phyloP scores from a whole-genome alignment of 2,888 invertebrate genomes.

The Rhamnusium bicolor region DNA sequence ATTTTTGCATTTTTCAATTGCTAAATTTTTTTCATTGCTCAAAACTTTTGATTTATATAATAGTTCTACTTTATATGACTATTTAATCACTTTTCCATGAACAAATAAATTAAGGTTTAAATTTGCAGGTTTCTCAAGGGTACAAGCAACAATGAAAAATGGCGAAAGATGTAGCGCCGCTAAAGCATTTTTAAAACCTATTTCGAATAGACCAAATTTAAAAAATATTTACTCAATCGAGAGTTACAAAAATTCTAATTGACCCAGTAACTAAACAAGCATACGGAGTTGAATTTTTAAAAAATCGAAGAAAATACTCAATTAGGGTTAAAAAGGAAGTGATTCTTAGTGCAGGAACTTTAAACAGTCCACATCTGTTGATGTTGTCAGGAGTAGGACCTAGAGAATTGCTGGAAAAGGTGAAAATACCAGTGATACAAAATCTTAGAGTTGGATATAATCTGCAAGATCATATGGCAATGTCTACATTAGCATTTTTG shows the following conservation, averaged over 20 bases:
- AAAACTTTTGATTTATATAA: too few species aligned
- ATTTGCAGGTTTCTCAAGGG: slow-evolving; percentile 77
- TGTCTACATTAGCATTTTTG: slow-evolving; percentile 81
- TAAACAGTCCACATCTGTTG: slow-evolving; percentile 89
- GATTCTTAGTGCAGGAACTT: slow-evolving; percentile 84
- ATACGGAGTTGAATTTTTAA: slow-evolving; percentile 80
- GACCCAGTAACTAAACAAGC: slow-evolving; percentile 76
- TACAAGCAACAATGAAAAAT: slow-evolving; percentile 80
- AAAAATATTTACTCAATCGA: slow-evolving; percentile 80
- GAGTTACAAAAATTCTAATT: slow-evolving; percentile 80
- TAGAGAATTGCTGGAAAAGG: slow-evolving; percentile 74
- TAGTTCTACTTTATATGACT: too few species aligned
- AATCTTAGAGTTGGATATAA: slow-evolving; percentile 86
- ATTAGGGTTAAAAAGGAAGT: slow-evolving; percentile 82
- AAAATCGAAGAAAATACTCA: slow-evolving; percentile 73
- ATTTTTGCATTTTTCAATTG: too few species aligned
- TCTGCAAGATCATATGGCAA: slow-evolving; percentile 86
- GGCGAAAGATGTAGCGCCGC: slow-evolving; percentile 86
- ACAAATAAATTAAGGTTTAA: neutral
- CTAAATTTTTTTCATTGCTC: too few species aligned
- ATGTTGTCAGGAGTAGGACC: slow-evolving; percentile 91
- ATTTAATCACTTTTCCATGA: too few species aligned
- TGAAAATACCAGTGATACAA: slow-evolving; percentile 77
- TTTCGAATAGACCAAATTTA: slow-evolving; percentile 78
- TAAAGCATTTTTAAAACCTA: slow-evolving; percentile 84